phyloP scores from a whole-genome alignment of 2,888 invertebrate genomes.

The Nineta flava region DNA sequence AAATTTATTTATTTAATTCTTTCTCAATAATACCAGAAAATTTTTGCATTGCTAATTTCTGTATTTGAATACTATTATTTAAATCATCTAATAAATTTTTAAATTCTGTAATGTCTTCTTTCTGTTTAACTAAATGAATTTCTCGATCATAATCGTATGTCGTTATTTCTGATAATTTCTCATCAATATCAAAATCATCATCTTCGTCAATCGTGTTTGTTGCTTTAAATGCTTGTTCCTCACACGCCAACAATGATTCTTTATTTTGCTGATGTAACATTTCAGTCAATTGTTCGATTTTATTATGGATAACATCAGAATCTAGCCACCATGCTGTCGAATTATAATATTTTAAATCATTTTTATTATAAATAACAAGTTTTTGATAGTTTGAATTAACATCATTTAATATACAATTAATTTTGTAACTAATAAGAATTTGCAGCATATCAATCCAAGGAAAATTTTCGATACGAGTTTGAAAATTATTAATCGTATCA shows the following conservation, averaged over 20 bases:
- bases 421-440: conserved; percentile 36
- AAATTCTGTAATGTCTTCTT: conserved; percentile 18
- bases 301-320: conserved; percentile 11
- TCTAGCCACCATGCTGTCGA: conserved; percentile 37
- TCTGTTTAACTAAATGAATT: conserved; percentile 11
- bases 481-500: conserved; percentile 27
- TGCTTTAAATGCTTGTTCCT: not conserved
- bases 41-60: conserved; percentile 18
- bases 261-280: not conserved
- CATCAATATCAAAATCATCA: conserved; percentile 14
- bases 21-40: conserved; percentile 15
- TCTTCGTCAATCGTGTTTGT: conserved; percentile 1
- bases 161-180: conserved; percentile 9
- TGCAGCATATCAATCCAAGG: conserved; percentile 38
- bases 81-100: conserved; percentile 21
- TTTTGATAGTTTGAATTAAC: conserved; percentile 1
- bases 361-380: conserved; percentile 34
- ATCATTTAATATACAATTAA: conserved; percentile 23
- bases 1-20: conserved; percentile 9
- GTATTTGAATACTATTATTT: conserved; percentile 22
- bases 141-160: conserved; percentile 8
- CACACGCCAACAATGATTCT: not conserved
- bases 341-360: conserved; percentile 31
- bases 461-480: conserved; percentile 27
- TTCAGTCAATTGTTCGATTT: not conserved